Percentiles rank a stretch among this genome's conserved stretches.
These are phyloP conservation scores for Smithornis capensis DNA, from an alignment of 2,113 vertebrate species.

Conservation along the genomic window DNA sequence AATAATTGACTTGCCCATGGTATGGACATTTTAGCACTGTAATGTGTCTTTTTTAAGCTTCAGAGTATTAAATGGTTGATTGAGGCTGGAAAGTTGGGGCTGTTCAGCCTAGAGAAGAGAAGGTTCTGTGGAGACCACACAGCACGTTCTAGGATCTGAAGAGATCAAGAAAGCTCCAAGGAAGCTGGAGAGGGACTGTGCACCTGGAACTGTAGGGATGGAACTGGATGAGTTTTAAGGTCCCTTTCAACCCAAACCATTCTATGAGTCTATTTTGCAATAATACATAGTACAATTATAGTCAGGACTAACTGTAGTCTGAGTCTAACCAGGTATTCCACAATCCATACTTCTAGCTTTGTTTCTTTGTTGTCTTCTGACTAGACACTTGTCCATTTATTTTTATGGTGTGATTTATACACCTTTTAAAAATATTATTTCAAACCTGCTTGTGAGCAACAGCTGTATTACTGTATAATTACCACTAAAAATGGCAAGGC, in stretches of 20 bases:
- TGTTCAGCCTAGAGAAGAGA: background rate
- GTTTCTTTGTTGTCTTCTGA: background rate
- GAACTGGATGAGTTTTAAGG: background rate
- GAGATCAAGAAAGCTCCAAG: background rate
- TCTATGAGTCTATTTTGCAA: background rate
- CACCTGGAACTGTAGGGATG: background rate
- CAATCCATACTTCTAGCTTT: background rate
- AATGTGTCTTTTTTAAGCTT: background rate
- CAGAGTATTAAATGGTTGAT: background rate
- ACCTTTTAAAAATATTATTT: slow-evolving; percentile 29
- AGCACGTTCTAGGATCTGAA: background rate
- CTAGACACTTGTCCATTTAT: background rate
- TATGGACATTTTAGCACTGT: background rate
- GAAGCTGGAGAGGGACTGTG: background rate
- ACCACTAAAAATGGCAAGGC: background rate
- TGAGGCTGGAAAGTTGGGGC: background rate
- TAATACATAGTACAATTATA: background rate
- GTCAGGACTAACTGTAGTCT: background rate
- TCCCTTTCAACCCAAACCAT: background rate
- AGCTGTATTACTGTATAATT: slow-evolving; percentile 44
- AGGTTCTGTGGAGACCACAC: background rate
- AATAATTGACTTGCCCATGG: background rate
- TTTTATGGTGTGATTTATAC: slow-evolving; percentile 16
- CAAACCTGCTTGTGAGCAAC: slow-evolving; percentile 25
- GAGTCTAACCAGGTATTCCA: background rate